Conservation (phyloP, 2,113 vertebrate genomes). For the Myocastor coypus region DNA sequence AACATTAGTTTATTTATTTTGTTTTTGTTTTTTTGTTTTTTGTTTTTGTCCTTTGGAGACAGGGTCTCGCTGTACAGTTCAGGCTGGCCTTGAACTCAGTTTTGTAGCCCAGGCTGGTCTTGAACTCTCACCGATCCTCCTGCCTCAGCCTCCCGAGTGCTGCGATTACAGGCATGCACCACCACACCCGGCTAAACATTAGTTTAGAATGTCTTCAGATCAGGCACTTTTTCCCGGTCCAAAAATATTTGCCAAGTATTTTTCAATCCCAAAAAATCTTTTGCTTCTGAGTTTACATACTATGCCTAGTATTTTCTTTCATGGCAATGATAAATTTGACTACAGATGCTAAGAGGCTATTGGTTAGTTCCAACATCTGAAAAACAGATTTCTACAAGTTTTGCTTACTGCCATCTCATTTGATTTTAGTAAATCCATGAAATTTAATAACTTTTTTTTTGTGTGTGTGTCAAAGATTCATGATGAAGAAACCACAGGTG, state of each 20-base stretch:
- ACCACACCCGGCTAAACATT: too few relatives aligned
- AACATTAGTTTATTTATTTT: slow-evolving; percentile 40
- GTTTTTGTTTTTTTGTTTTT: too few relatives aligned
- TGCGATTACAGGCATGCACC: too few relatives aligned
- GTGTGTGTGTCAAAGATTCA: neutral
- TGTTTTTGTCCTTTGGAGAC: too few relatives aligned
- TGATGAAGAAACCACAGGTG: neutral
- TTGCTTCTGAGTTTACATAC: neutral
- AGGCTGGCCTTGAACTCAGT: too few relatives aligned
- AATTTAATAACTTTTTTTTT: slow-evolving; percentile 1
- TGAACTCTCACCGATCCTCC: too few relatives aligned
- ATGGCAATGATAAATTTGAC: neutral
- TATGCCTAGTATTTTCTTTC: neutral
- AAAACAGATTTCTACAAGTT: slow-evolving; percentile 19
- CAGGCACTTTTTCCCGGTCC: neutral
- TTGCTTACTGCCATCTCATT: neutral
- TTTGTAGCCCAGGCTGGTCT: too few relatives aligned
- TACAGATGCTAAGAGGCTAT: neutral
- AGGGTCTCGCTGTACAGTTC: too few relatives aligned
- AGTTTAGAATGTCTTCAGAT: neutral
- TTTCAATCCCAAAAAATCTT: neutral
- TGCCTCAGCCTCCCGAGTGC: too few relatives aligned
- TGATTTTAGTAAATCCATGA: slow-evolving; percentile 46
- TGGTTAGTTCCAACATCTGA: neutral
- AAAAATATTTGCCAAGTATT: slow-evolving; percentile 22